Evolutionary conservation across 2,113 vertebrate genomes (phyloP).

Genomic region (Scatophagus argus): DNA sequence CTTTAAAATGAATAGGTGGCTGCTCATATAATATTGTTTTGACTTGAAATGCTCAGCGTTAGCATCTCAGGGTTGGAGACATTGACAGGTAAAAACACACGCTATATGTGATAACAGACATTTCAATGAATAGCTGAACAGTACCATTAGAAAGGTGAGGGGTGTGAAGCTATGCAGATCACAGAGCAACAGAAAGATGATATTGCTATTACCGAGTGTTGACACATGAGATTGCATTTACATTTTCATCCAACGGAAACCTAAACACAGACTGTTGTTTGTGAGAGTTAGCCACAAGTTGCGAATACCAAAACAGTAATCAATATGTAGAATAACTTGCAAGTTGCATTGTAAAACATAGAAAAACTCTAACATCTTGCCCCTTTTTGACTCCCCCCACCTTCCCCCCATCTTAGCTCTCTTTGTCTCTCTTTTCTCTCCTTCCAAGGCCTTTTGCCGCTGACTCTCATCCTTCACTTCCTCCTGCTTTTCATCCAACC

Average conservation of each 20-base stretch:
- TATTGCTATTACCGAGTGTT: constrained; percentile 79
- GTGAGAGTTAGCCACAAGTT: constrained; percentile 56
- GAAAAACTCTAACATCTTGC: constrained; percentile 32
- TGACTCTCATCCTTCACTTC: constrained; percentile 62
- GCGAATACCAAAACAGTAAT: constrained; percentile 69
- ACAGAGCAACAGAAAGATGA: constrained; percentile 76
- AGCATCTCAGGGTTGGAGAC: constrained; percentile 38
- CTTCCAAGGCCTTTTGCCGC: constrained; percentile 30
- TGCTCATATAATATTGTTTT: constrained; percentile 75
- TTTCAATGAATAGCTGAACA: constrained; percentile 84
- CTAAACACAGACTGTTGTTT: constrained; percentile 71
- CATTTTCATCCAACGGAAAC: constrained; percentile 73
- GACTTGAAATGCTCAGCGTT: constrained; percentile 32
- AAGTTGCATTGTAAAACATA: constrained; percentile 65
- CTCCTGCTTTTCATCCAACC: constrained; percentile 53
- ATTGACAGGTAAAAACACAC: constrained; percentile 81
- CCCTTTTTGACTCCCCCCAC: constrained; percentile 10
- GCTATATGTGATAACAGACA: constrained; percentile 78
- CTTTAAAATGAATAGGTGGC: constrained; percentile 43
- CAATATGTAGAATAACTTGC: constrained; percentile 60
- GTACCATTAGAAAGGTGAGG: constrained; percentile 74
- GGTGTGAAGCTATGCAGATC: constrained; percentile 76
- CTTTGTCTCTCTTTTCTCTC: constrained; percentile 65
- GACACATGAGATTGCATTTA: constrained; percentile 81
- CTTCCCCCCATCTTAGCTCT: constrained; percentile 20